Percentiles rank a stretch among this genome's conserved stretches.
These are phyloP conservation scores for Sylvicola cinctus DNA, from an alignment of 2,888 invertebrate species.

Conservation along the genomic window DNA sequence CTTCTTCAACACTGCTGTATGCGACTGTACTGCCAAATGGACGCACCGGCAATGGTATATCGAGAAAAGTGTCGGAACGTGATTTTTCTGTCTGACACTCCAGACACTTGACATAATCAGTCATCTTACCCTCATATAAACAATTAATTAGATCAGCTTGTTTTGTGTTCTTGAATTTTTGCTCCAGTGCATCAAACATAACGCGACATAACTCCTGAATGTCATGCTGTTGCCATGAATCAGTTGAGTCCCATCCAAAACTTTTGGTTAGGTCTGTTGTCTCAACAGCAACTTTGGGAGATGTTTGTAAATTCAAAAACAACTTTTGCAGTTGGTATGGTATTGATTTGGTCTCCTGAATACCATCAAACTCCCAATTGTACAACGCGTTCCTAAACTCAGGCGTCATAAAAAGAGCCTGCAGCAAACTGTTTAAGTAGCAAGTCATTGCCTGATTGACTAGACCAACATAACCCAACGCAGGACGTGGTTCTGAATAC, in stretches of 20 bases:
- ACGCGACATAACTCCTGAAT: constrained; percentile 77
- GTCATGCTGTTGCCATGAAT: constrained; percentile 85
- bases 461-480: constrained; percentile 43
- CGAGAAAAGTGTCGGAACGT: constrained; percentile 62
- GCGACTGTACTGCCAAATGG: constrained; percentile 59
- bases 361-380: constrained; percentile 58
- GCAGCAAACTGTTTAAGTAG: constrained; percentile 71
- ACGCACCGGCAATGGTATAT: constrained; percentile 67
- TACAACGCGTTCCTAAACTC: constrained; percentile 79
- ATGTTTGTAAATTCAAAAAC: constrained; percentile 70
- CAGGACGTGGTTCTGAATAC: constrained; percentile 7
- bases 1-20: constrained; percentile 66
- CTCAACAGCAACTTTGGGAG: constrained; percentile 55
- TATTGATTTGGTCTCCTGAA: constrained; percentile 50
- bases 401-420: constrained; percentile 79
- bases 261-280: constrained; percentile 72
- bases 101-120: constrained; percentile 75
- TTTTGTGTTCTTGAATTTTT: constrained; percentile 61
- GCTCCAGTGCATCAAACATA: constrained; percentile 77
- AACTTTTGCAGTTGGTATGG: constrained; percentile 72
- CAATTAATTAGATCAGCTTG: constrained; percentile 64
- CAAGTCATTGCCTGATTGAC: constrained; percentile 88
- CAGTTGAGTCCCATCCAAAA: constrained; percentile 78
- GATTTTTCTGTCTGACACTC: constrained; percentile 69
- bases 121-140: constrained; percentile 56